phyloP scores from a whole-genome alignment of 2,797 vertebrate genomes.

The Oryzias sinensis region DNA sequence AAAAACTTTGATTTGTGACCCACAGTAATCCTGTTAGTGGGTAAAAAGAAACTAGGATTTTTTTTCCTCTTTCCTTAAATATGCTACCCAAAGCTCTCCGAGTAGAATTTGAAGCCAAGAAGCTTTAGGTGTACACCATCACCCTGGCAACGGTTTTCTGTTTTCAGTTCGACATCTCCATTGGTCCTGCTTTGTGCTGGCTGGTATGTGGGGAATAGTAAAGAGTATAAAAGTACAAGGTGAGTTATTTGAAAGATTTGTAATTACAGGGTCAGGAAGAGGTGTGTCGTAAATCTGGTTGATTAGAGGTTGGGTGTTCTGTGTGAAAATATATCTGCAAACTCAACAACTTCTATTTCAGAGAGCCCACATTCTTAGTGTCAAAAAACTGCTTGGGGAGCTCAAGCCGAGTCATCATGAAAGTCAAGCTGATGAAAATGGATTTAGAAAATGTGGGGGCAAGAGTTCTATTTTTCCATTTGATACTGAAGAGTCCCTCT shows the following conservation, averaged over 20 bases:
- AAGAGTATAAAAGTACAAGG: slow-evolving; percentile 71
- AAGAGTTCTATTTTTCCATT: slow-evolving; percentile 2
- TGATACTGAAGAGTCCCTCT: slow-evolving; percentile 14
- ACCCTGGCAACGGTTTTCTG: slow-evolving; percentile 71
- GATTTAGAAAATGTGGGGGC: slow-evolving; percentile 27
- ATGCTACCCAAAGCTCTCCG: slow-evolving; percentile 49
- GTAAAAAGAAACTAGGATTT: slow-evolving; percentile 28
- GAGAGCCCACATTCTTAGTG: slow-evolving; percentile 51
- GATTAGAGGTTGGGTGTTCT: slow-evolving; percentile 72
- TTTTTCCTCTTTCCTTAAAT: slow-evolving; percentile 57
- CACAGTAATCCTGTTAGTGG: slow-evolving; percentile 44
- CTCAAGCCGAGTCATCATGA: slow-evolving; percentile 6
- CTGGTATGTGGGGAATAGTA: slow-evolving; percentile 71
- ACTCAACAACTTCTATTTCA: slow-evolving; percentile 56
- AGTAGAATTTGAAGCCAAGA: slow-evolving; percentile 61
- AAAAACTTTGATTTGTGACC: slow-evolving; percentile 61
- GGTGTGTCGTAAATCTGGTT: slow-evolving; percentile 68
- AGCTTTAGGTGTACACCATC: slow-evolving; percentile 70
- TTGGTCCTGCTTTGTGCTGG: slow-evolving; percentile 53
- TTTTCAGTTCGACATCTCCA: slow-evolving; percentile 71
- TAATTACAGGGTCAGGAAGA: slow-evolving; percentile 72
- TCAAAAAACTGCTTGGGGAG: slow-evolving; percentile 39
- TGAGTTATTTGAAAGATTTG: slow-evolving; percentile 76
- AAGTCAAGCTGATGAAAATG: slow-evolving; percentile 38
- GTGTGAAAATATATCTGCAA: slow-evolving; percentile 72